phyloP scores from a whole-genome alignment of 2,888 invertebrate species.

The Caenorhabditis uteleia region DNA sequence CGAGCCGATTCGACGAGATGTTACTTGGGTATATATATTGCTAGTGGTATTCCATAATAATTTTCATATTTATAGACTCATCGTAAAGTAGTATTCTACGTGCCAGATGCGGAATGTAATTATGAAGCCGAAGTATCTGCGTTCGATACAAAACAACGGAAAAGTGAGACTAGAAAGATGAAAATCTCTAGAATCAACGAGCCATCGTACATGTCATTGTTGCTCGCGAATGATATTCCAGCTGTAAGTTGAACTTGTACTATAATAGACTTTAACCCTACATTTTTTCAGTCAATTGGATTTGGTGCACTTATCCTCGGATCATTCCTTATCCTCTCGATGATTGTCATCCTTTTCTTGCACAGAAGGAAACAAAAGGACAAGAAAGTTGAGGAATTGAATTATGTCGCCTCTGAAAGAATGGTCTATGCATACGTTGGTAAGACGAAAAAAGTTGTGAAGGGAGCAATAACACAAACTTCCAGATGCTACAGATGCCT shows the following conservation, averaged over 20 bases:
- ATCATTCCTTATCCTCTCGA: background rate
- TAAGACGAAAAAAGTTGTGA: no score
- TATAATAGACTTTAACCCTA: background rate
- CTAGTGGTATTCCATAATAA: background rate
- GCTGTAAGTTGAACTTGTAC: background rate
- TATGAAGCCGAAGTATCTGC: conserved; percentile 45
- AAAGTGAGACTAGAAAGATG: conserved; percentile 35
- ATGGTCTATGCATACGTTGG: conserved; percentile 34
- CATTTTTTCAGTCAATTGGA: conserved; percentile 9
- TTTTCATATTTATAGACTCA: conserved; percentile 27
- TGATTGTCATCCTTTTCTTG: conserved; percentile 1
- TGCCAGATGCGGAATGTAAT: conserved; percentile 44
- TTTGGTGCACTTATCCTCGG: conserved; percentile 12
- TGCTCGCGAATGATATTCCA: conserved; percentile 21
- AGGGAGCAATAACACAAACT: background rate
- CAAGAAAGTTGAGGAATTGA: conserved; percentile 18
- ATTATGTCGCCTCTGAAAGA: conserved; percentile 18
- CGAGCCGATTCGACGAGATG: conserved; percentile 37
- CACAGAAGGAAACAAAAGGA: conserved; percentile 10
- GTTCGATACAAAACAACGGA: conserved; percentile 41
- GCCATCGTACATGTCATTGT: conserved; percentile 23
- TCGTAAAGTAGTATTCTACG: conserved; percentile 38
- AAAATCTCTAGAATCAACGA: conserved; percentile 22
- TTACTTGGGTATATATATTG: conserved; percentile 26
- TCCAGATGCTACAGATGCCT: conserved; percentile 24